These are phyloP conservation scores for Pimpla rufipes DNA, from an alignment of 2,888 invertebrate genomes.

Conservation along the genomic window DNA sequence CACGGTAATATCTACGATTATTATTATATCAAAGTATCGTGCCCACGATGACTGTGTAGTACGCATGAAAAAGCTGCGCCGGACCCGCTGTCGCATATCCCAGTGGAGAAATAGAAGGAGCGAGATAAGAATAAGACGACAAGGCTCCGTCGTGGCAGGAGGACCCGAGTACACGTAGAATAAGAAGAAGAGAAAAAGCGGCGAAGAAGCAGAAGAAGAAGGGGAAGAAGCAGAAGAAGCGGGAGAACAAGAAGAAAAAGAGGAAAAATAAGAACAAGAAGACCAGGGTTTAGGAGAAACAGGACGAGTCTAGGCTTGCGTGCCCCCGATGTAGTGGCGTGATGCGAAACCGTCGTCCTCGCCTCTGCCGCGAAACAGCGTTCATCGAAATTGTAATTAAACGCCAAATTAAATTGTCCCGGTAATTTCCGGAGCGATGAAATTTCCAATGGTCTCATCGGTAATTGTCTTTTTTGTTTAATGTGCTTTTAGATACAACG, in stretches of 20 bases:
- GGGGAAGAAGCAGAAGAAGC: constrained; percentile 39
- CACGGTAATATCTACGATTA: constrained; percentile 76
- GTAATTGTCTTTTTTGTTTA: background rate
- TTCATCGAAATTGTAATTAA: constrained; percentile 78
- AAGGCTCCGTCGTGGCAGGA: constrained; percentile 60
- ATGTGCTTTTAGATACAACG: background rate
- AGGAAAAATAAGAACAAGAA: constrained; percentile 41
- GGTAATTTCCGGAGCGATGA: constrained; percentile 51
- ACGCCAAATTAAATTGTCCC: constrained; percentile 79
- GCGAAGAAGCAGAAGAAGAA: constrained; percentile 41
- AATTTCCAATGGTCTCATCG: constrained; percentile 11
- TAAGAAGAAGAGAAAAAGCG: constrained; percentile 35
- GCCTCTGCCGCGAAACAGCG: constrained; percentile 60
- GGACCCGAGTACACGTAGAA: constrained; percentile 37
- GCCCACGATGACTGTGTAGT: constrained; percentile 76
- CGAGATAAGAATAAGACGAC: constrained; percentile 63
- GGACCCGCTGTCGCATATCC: constrained; percentile 43
- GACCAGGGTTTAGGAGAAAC: constrained; percentile 52
- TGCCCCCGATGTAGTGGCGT: constrained; percentile 78
- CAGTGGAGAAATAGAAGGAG: constrained; percentile 45
- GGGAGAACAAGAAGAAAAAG: constrained; percentile 41
- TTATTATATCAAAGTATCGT: constrained; percentile 79
- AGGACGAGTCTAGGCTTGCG: constrained; percentile 75
- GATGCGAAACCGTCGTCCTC: constrained; percentile 76
- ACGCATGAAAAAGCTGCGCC: constrained; percentile 68